Percentiles rank a stretch among this genome's conserved stretches.
phyloP scores from a whole-genome alignment of 1,140 invertebrate genomes.

The Samia ricini region DNA sequence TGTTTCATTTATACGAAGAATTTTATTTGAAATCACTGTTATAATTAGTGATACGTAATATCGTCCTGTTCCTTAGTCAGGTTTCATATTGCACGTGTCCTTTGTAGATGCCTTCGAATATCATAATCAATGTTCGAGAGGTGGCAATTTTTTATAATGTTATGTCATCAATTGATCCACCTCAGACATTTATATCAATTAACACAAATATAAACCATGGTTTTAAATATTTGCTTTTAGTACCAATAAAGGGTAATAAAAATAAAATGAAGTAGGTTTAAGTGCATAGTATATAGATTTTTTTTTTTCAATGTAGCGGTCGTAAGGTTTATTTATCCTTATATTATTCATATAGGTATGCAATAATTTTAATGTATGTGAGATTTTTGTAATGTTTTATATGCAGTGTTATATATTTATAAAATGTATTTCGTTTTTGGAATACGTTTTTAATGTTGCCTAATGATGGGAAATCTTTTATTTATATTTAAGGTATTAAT shows the following conservation, averaged over 20 bases:
- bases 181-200: constrained; percentile 5
- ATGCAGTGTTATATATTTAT: too few relatives aligned
- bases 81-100: background rate
- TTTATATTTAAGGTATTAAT: too few relatives aligned
- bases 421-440: too few relatives aligned
- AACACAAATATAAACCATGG: constrained; percentile 7
- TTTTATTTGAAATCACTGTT: too few relatives aligned
- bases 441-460: too few relatives aligned
- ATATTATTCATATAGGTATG: too few relatives aligned
- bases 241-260: constrained; percentile 9
- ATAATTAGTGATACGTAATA: too few relatives aligned
- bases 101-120: background rate
- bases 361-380: too few relatives aligned
- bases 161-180: background rate
- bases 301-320: background rate
- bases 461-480: too few relatives aligned
- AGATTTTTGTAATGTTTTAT: too few relatives aligned
- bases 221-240: constrained; percentile 9
- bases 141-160: background rate
- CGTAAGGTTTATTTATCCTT: background rate
- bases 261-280: constrained; percentile 5
- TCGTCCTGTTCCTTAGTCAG: background rate
- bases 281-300: background rate
- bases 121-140: background rate
- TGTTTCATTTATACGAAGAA: too few relatives aligned